A percentile compares a stretch with the other conserved stretches of the same genome.
Evolutionary conservation across 2,113 vertebrate genomes (phyloP).

Genomic region (Cyphomyrus discorhynchus): DNA sequence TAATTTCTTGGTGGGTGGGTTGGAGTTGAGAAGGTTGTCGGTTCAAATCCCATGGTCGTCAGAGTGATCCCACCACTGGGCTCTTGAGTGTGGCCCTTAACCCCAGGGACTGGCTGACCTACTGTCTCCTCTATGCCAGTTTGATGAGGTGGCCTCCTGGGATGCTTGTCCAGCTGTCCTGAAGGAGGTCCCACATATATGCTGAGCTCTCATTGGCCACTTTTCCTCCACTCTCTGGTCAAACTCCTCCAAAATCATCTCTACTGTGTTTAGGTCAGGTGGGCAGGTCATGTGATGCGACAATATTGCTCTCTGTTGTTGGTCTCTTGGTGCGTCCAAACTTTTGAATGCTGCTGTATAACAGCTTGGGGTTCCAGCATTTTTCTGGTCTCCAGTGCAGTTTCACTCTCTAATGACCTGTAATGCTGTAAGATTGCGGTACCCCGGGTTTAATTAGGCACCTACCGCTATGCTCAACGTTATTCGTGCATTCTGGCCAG

Average conservation of each 20-base stretch:
- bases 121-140: not conserved
- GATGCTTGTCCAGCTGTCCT: too few species aligned
- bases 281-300: not conserved
- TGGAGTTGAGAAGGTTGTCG: not conserved
- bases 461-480: not conserved
- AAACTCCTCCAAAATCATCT: not conserved
- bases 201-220: not conserved
- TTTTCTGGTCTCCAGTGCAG: not conserved
- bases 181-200: too few species aligned
- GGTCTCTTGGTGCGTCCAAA: not conserved
- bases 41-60: not conserved
- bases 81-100: too few species aligned
- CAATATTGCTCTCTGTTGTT: not conserved
- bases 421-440: not conserved
- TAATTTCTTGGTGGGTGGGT: too few species aligned
- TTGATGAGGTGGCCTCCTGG: not conserved
- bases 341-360: not conserved
- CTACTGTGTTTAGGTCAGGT: not conserved
- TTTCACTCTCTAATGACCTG: not conserved
- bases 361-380: not conserved
- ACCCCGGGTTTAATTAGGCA: not conserved
- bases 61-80: not conserved
- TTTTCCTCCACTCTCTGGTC: not conserved
- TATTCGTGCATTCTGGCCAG: not conserved
- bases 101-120: not conserved